Evolutionary conservation across 2,888 invertebrate genomes (phyloP).

Genomic region (Dorcus parallelipipedus): DNA sequence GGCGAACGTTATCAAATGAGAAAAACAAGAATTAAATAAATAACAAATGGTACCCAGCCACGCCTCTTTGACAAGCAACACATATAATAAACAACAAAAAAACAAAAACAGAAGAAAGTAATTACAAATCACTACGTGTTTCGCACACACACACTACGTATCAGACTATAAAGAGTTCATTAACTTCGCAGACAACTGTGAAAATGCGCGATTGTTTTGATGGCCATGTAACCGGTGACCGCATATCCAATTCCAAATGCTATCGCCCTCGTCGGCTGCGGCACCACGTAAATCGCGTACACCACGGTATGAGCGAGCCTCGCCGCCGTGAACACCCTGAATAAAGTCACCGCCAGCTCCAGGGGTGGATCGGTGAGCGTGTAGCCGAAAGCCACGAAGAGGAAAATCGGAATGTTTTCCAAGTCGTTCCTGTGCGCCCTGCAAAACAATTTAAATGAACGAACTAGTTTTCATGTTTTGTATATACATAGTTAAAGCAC

Average conservation of each 20-base stretch:
- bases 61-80: too few species aligned
- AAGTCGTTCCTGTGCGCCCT: slow-evolving; percentile 70
- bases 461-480: too few species aligned
- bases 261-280: slow-evolving; percentile 41
- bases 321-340: slow-evolving; percentile 55
- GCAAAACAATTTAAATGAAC: neutral
- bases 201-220: slow-evolving; percentile 19
- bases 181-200: too few species aligned
- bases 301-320: slow-evolving; percentile 62
- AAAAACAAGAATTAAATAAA: too few species aligned
- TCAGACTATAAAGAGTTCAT: too few species aligned
- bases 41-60: too few species aligned
- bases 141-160: too few species aligned
- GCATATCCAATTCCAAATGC: slow-evolving; percentile 18
- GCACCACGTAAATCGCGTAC: slow-evolving; percentile 60
- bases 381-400: slow-evolving; percentile 59
- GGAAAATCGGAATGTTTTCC: slow-evolving; percentile 68
- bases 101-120: too few species aligned
- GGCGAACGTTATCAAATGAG: too few species aligned
- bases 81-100: too few species aligned
- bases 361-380: slow-evolving; percentile 57
- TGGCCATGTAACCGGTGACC: slow-evolving; percentile 25
- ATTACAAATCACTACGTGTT: too few species aligned
- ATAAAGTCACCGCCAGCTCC: slow-evolving; percentile 52
- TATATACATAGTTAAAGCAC: too few species aligned